Conservation (phyloP, 2,113 vertebrate species). For the Oncorhynchus tshawytscha region DNA sequence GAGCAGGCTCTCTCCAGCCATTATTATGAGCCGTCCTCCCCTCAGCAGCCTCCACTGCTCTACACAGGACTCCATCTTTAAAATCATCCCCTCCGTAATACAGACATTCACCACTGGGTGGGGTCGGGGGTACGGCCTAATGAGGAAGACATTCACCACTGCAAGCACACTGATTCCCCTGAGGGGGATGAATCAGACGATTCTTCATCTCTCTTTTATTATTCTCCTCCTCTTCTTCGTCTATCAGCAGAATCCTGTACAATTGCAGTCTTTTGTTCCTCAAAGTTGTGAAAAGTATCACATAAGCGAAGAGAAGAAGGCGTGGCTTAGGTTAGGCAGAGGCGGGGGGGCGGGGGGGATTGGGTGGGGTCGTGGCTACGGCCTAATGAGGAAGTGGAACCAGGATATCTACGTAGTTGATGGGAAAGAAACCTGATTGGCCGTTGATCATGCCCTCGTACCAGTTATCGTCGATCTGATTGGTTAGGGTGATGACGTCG, state of each 20-base stretch:
- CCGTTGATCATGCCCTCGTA: conserved; percentile 95
- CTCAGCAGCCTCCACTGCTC: conserved; percentile 7
- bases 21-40: no score
- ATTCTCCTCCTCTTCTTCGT: no score
- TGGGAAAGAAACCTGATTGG: conserved; percentile 95
- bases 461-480: conserved; percentile 97
- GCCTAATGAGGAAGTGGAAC: conserved; percentile 89
- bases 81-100: neutral
- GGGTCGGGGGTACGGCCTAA: no score
- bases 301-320: conserved; percentile 58
- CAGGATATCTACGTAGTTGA: conserved; percentile 96
- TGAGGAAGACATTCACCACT: neutral
- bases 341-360: conserved; percentile 1
- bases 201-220: no score
- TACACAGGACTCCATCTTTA: neutral
- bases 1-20: no score
- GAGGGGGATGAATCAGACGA: no score
- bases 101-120: neutral
- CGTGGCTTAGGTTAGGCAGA: conserved; percentile 40
- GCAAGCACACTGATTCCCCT: no score
- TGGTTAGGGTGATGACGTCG: conserved; percentile 92
- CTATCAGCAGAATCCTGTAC: neutral
- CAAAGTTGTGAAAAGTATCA: conserved; percentile 39
- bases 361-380: neutral
- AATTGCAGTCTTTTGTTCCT: neutral